Base-by-base conservation (phyloP, 2,888 invertebrate genomes). In the Mimachlamys varia region DNA sequence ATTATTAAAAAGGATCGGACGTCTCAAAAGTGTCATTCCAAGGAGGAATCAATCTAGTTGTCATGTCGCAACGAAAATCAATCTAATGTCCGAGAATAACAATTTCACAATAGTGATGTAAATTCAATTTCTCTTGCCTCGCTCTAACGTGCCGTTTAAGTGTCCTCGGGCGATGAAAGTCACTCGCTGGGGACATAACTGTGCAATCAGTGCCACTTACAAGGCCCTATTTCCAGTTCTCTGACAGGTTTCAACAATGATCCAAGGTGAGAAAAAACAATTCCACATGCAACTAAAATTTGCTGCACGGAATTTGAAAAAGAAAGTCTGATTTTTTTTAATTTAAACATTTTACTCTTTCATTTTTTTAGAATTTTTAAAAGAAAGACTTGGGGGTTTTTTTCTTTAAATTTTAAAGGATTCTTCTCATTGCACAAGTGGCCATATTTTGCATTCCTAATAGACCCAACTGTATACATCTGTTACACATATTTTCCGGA, bases 101-200 rank as follows among this genome's bases (percentile, higher is more conserved):
- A 76, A 76, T 76, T 76, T 76, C 76, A 76, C 76, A 76, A 76
- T 76, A 76, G 22, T 17, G 33, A 76, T 76, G 76, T 76, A 76
- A 76, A 76, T 76, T 76, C 76, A 33, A 76, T 76, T 76, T 76
- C 76, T 76, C 33, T 12, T 33, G 27, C 76, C 76, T 13, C 33
- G 33, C 33, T 76, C 12, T 22, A 76, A 76, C 76, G 22, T 76
- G 76, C 76, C 27, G 27, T 76, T 76, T 13, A 76, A 76, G 76
- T 33, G 33, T 76, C 76, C 76, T 76, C 33, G 12, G 33, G 76
- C 76, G 33, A 13, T 76, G 76, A 76, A 76, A 15, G 33, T 7
- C 33, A 17, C 17, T 33, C 22, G 33, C 22, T 27, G 2, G 33
- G 27, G 76, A 33, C 33, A 13, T 27, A 27, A 76, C 13, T 62